Conservation (phyloP, 2,113 vertebrate species). For the Malaclemys terrapin region DNA sequence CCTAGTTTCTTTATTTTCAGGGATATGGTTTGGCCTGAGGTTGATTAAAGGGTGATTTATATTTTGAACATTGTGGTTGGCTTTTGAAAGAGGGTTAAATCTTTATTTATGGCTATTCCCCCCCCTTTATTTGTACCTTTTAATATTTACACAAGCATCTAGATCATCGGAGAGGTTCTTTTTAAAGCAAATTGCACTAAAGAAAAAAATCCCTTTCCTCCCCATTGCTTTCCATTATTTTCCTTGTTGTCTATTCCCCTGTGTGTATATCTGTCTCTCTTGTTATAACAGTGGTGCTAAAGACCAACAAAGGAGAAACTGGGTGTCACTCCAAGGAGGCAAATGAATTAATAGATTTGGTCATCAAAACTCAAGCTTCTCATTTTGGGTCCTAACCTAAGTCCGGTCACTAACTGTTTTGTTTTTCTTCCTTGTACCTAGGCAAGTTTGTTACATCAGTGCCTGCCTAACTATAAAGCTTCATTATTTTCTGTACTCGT, state of each 20-base stretch:
- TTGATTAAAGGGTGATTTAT: background rate
- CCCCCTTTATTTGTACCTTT: background rate
- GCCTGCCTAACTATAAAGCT: conserved; percentile 33
- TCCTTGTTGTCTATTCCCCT: background rate
- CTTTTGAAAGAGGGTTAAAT: background rate
- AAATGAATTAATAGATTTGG: conserved; percentile 12
- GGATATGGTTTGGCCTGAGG: background rate
- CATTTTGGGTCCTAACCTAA: background rate
- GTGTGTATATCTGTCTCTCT: background rate
- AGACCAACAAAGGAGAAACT: background rate
- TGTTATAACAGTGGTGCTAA: background rate
- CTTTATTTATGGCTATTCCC: background rate
- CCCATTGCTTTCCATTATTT: background rate
- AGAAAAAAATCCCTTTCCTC: fast-evolving
- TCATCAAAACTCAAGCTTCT: conserved; percentile 14
- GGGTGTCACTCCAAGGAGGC: background rate
- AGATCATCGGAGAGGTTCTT: background rate
- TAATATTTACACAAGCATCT: background rate
- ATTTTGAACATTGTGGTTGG: background rate
- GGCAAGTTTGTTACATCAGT: background rate
- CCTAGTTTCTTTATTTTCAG: background rate
- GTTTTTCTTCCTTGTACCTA: background rate
- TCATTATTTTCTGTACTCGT: conserved; percentile 28
- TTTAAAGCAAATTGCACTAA: background rate
- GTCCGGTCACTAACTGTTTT: background rate